phyloP scores from a whole-genome alignment of 1,140 invertebrate genomes.

The Venustaconcha ellipsiformis region DNA sequence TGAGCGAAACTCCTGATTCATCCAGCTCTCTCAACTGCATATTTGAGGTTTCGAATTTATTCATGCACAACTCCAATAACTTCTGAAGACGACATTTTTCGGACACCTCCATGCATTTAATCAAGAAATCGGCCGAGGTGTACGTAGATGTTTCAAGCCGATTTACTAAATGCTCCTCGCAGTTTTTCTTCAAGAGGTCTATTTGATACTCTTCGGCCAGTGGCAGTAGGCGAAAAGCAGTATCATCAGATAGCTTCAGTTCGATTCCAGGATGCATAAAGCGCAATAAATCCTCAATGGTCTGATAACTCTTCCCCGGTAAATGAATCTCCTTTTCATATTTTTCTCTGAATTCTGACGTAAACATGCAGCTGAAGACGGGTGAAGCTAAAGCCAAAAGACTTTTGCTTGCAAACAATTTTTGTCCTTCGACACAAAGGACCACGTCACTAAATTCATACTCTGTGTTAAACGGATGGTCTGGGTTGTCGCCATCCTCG shows the following conservation, averaged over 20 bases:
- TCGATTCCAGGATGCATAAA: conserved; percentile 23
- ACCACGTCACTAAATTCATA: conserved; percentile 17
- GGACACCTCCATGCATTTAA: conserved; percentile 10
- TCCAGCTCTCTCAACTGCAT: conserved; percentile 10
- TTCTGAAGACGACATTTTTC: conserved; percentile 1
- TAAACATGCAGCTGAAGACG: conserved; percentile 28
- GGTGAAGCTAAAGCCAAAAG: conserved; percentile 19
- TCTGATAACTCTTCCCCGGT: conserved; percentile 11
- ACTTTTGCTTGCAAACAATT: conserved; percentile 7
- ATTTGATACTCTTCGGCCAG: conserved; percentile 26
- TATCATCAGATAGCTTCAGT: conserved; percentile 11
- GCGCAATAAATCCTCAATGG: conserved; percentile 14
- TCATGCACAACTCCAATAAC: not conserved
- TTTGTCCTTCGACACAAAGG: conserved; percentile 7
- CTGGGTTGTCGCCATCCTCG: not conserved
- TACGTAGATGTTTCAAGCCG: not conserved
- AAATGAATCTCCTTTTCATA: conserved; percentile 15
- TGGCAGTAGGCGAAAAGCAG: conserved; percentile 7
- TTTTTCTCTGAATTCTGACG: conserved; percentile 17
- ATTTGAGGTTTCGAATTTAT: conserved; percentile 4
- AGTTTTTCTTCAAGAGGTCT: conserved; percentile 11
- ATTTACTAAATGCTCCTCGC: conserved; percentile 9
- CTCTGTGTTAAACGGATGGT: conserved; percentile 8
- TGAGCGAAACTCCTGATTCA: conserved; percentile 8
- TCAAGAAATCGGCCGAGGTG: conserved; percentile 4